Evolutionary conservation across 2,888 invertebrate species (phyloP).

Genomic region (Caenorhabditis becei): DNA sequence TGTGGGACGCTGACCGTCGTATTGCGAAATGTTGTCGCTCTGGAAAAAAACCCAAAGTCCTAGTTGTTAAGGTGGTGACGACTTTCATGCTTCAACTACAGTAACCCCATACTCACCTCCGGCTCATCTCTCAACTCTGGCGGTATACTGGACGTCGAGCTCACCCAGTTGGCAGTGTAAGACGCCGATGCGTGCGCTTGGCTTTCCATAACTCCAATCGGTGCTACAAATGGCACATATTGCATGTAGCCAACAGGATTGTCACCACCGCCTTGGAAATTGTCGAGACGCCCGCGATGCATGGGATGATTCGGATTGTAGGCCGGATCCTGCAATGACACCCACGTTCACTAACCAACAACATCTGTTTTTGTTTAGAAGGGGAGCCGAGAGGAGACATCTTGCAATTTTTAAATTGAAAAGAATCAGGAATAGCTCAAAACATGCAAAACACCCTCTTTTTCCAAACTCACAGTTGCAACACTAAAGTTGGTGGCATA

Average conservation of each 20-base stretch:
- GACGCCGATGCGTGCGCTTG: slow-evolving; percentile 68
- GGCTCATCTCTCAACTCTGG: slow-evolving; percentile 76
- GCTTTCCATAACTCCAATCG: slow-evolving; percentile 62
- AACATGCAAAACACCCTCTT: slow-evolving; percentile 7
- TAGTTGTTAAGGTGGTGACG: too few relatives aligned
- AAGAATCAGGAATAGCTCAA: background rate
- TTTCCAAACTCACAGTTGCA: slow-evolving; percentile 47
- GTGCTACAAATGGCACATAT: slow-evolving; percentile 43
- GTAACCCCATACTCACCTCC: slow-evolving; percentile 58
- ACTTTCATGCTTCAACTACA: background rate
- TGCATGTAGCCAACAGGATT: slow-evolving; percentile 34
- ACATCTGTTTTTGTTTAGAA: slow-evolving; percentile 7
- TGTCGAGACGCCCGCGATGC: slow-evolving; percentile 45
- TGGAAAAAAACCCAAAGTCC: slow-evolving; percentile 33
- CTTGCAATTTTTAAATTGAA: background rate
- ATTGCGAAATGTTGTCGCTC: slow-evolving; percentile 39
- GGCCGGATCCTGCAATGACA: slow-evolving; percentile 46
- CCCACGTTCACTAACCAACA: slow-evolving; percentile 4
- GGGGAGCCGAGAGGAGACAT: too few relatives aligned
- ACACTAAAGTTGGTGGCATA: slow-evolving; percentile 57
- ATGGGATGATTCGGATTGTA: slow-evolving; percentile 47
- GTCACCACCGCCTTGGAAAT: slow-evolving; percentile 37
- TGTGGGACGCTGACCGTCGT: slow-evolving; percentile 30
- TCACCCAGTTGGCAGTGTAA: slow-evolving; percentile 79
- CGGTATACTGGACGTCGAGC: slow-evolving; percentile 76